Evolutionary conservation across 2,888 invertebrate species (phyloP), one percentile per base, ranked within the genome.

Genomic region (Dusona sp.): DNA sequence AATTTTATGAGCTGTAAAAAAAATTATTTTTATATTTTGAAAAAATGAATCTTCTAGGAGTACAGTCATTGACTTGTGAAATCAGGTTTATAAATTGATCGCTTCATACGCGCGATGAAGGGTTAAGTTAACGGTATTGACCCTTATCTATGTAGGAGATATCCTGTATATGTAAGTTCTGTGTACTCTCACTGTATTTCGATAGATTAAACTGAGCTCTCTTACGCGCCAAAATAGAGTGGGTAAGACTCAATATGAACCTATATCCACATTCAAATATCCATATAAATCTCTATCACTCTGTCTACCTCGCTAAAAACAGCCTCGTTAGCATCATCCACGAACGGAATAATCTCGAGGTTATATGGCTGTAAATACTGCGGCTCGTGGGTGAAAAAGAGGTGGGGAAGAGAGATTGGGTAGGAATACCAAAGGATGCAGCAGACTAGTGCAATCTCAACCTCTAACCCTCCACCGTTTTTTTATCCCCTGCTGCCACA

Each of bases 291-390:
- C 33, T 51, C 42, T 8, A 67, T 73, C 19, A 9, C 19, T 48
- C 48, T 84, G 48, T 68, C 65, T 74, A 72, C 19, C 79, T 79
- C 74, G 87, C 82, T 88, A 88, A 89, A 90, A 89, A 89, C 89
- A 89, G 88, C 88, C 88, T 89, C 88, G 89, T 89, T 89, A 89
- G 88, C 88, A 83, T 79, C 87, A 79, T 77, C 87, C 83, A 81
- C 87, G 85, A 85, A 88, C 82, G 86, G 88, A 89, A 89, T 89
- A 89, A 90, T 89, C 88, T 89, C 89, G 89, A 89, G 89, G 90
- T 88, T 90, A 87, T 84, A 86, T 77, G 75, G 79, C 78, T 79
- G 87, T 84, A 89, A 89, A 89, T 88, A 85, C 85, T 80, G 79
- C 80, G 79, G 74, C 68, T 74, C 42, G 73, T 22, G 65, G 51